phyloP scores from a whole-genome alignment of 2,113 vertebrate species.

The Cyprinodon brontotheroides region DNA sequence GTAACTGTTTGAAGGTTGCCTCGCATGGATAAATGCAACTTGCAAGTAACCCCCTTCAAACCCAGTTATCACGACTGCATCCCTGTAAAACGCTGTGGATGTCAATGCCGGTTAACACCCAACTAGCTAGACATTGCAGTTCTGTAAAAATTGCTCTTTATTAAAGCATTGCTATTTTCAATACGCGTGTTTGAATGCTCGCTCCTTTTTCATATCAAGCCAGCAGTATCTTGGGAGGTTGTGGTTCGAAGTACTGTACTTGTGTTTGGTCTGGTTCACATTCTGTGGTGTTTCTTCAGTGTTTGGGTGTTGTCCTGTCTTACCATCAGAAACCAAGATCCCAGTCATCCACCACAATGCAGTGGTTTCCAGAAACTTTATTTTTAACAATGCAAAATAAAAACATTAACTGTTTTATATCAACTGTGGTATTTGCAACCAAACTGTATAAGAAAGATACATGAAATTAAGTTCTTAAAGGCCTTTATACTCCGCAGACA shows the following conservation, averaged over 20 bases:
- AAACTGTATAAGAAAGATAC: neutral
- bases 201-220: slow-evolving; percentile 72
- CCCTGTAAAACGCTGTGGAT: slow-evolving; percentile 76
- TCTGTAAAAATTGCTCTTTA: slow-evolving; percentile 78
- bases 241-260: slow-evolving; percentile 74
- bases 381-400: slow-evolving; percentile 20
- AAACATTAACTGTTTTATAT: slow-evolving; percentile 8
- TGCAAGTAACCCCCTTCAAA: slow-evolving; percentile 74
- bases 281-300: slow-evolving; percentile 68
- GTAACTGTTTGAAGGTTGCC: slow-evolving; percentile 76
- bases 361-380: slow-evolving; percentile 51
- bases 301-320: slow-evolving; percentile 73
- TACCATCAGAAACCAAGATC: slow-evolving; percentile 51
- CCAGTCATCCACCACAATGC: slow-evolving; percentile 36
- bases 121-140: slow-evolving; percentile 78
- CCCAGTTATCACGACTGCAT: slow-evolving; percentile 66
- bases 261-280: slow-evolving; percentile 73
- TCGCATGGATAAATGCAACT: slow-evolving; percentile 73
- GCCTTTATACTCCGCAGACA: neutral
- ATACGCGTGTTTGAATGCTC: slow-evolving; percentile 75
- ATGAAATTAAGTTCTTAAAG: neutral
- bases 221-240: slow-evolving; percentile 70
- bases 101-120: slow-evolving; percentile 71
- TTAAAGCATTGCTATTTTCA: slow-evolving; percentile 81
- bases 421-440: neutral